Percentiles rank a stretch among this genome's conserved stretches.
phyloP scores from a whole-genome alignment of 2,797 vertebrate genomes.

The Enteromius thamalakanensis region DNA sequence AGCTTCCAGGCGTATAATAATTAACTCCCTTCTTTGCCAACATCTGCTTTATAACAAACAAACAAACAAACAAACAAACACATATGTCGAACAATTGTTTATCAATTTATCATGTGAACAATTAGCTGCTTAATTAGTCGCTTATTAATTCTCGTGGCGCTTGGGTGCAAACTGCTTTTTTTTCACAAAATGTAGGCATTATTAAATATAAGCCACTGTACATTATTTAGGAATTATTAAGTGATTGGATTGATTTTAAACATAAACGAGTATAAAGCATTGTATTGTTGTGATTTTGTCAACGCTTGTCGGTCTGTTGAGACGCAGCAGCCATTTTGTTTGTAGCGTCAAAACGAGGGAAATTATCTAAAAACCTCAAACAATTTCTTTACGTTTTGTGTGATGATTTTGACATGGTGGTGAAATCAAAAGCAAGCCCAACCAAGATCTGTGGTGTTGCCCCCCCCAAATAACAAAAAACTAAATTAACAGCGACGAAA shows the following conservation, averaged over 20 bases:
- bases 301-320: neutral
- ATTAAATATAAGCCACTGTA: neutral
- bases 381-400: neutral
- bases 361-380: neutral
- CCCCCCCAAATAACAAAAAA: neutral
- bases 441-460: neutral
- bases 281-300: neutral
- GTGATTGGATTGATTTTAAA: neutral
- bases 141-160: neutral
- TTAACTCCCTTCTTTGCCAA: neutral
- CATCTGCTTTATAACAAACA: constrained; percentile 1
- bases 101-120: constrained; percentile 6
- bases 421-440: neutral
- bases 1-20: constrained; percentile 4
- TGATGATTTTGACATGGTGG: neutral
- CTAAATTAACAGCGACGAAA: neutral
- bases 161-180: neutral
- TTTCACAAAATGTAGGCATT: neutral
- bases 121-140: neutral
- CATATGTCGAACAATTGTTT: neutral
- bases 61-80: neutral
- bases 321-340: neutral
- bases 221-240: neutral
- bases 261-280: neutral
- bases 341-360: neutral